A percentile compares a stretch with the other conserved stretches of the same genome.
These are phyloP conservation scores for Drosophila vallismaia DNA, from an alignment of 2,888 invertebrate species.

Conservation along the genomic window DNA sequence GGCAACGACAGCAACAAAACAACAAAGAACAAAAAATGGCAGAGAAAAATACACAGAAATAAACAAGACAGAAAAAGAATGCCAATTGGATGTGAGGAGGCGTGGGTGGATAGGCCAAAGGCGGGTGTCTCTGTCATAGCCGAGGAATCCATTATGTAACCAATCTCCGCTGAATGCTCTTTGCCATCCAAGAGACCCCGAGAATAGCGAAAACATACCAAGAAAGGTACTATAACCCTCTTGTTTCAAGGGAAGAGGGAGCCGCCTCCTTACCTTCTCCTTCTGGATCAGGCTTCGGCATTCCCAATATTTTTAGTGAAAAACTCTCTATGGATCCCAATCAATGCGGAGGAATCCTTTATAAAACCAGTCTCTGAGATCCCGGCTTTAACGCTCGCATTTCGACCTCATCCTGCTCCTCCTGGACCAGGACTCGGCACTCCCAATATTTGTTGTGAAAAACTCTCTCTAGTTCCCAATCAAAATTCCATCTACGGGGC, in stretches of 20 bases:
- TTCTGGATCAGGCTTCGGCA: too few species aligned
- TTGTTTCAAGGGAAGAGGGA: too few species aligned
- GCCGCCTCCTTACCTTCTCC: too few species aligned
- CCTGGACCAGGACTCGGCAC: too few species aligned
- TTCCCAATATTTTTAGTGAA: not conserved
- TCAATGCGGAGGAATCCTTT: too few species aligned
- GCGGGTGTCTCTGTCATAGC: not conserved
- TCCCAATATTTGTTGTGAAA: not conserved
- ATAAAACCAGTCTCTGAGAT: too few species aligned
- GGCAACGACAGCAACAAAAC: conserved; percentile 8
- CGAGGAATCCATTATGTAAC: not conserved
- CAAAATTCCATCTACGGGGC: conserved; percentile 19
- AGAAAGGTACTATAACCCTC: too few species aligned
- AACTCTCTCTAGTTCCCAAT: conserved; percentile 13
- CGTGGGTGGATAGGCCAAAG: not conserved
- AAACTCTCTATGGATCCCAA: too few species aligned
- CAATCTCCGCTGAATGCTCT: not conserved
- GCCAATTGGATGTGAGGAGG: conserved; percentile 45
- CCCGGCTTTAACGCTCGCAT: too few species aligned
- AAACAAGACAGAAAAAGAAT: conserved; percentile 19
- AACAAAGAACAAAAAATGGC: conserved; percentile 11
- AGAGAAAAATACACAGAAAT: conserved; percentile 22
- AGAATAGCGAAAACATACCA: not conserved
- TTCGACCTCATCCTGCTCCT: too few species aligned
- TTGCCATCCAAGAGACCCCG: conserved; percentile 1